Percentiles rank a stretch among this genome's conserved stretches.
These are phyloP conservation scores for Dolichomitus sp. DNA, from an alignment of 2,888 invertebrate species.

Conservation along the genomic window DNA sequence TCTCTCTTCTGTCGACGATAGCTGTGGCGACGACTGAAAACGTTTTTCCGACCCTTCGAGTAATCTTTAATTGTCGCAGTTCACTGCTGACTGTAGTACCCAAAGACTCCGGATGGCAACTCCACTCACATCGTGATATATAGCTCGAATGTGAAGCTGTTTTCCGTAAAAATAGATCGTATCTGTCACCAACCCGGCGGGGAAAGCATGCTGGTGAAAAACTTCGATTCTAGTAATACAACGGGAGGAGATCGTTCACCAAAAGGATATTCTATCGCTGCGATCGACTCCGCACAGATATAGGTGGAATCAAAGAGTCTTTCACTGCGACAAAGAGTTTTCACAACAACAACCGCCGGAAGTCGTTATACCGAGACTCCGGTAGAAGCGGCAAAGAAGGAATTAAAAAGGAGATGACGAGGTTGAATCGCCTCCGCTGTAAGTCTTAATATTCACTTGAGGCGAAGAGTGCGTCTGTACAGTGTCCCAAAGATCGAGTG, in stretches of 20 bases:
- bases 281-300: conserved; percentile 16
- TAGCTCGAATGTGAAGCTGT: conserved; percentile 22
- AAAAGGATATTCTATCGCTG: neutral
- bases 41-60: conserved; percentile 56
- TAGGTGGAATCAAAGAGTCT: conserved; percentile 16
- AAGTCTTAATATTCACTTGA: conserved; percentile 13
- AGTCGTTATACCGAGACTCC: conserved; percentile 54
- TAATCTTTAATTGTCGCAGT: conserved; percentile 66
- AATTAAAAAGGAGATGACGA: conserved; percentile 6
- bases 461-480: conserved; percentile 57
- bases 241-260: neutral
- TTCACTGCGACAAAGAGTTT: conserved; percentile 9
- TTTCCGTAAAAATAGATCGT: neutral
- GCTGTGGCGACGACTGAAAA: conserved; percentile 40
- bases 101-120: conserved; percentile 17
- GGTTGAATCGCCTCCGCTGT: neutral
- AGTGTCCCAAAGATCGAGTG: conserved; percentile 40
- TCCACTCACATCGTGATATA: conserved; percentile 42
- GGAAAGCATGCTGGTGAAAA: conserved; percentile 5
- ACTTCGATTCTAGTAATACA: neutral
- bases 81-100: conserved; percentile 14
- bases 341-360: conserved; percentile 21
- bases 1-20: conserved; percentile 34
- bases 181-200: neutral
- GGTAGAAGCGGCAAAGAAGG: conserved; percentile 4